These are phyloP conservation scores for Bombyx huttoni DNA, from an alignment of 2,888 invertebrate genomes.

Conservation along the genomic window DNA sequence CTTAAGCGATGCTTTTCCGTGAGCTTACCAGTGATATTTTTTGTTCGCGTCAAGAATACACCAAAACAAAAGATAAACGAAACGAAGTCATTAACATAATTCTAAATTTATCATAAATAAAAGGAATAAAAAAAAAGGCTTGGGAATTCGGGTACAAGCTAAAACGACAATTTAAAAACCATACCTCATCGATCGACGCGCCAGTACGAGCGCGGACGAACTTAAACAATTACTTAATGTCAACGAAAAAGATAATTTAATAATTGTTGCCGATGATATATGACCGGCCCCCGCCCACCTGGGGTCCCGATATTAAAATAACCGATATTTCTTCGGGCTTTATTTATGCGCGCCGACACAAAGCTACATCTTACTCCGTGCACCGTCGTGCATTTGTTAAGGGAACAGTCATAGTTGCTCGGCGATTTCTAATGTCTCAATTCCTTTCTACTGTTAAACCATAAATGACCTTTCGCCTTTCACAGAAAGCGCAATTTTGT, in stretches of 20 bases:
- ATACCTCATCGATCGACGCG: slow-evolving; percentile 45
- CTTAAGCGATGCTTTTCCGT: no score
- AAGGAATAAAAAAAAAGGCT: slow-evolving; percentile 9
- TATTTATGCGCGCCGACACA: slow-evolving; percentile 63
- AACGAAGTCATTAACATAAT: not conserved
- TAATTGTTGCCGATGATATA: slow-evolving; percentile 68
- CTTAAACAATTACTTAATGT: slow-evolving; percentile 71
- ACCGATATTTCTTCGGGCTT: slow-evolving; percentile 51
- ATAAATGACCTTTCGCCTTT: slow-evolving; percentile 23
- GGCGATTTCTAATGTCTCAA: slow-evolving; percentile 70
- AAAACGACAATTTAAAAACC: slow-evolving; percentile 45
- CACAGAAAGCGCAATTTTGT: slow-evolving; percentile 16
- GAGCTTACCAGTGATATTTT: no score
- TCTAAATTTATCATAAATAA: not conserved
- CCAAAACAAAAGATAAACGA: no score
- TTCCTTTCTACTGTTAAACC: slow-evolving; percentile 22
- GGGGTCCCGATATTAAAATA: slow-evolving; percentile 61
- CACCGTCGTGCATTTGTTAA: slow-evolving; percentile 65
- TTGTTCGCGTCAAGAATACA: no score
- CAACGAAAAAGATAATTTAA: slow-evolving; percentile 71
- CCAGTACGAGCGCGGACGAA: slow-evolving; percentile 41
- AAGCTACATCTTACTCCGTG: slow-evolving; percentile 65
- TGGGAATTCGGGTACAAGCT: slow-evolving; percentile 37
- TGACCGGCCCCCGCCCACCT: slow-evolving; percentile 60
- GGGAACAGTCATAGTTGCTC: slow-evolving; percentile 68